Percentiles rank a stretch among this genome's conserved stretches.
phyloP scores from a whole-genome alignment of 2,888 invertebrate species.

The Penaeus monodon region DNA sequence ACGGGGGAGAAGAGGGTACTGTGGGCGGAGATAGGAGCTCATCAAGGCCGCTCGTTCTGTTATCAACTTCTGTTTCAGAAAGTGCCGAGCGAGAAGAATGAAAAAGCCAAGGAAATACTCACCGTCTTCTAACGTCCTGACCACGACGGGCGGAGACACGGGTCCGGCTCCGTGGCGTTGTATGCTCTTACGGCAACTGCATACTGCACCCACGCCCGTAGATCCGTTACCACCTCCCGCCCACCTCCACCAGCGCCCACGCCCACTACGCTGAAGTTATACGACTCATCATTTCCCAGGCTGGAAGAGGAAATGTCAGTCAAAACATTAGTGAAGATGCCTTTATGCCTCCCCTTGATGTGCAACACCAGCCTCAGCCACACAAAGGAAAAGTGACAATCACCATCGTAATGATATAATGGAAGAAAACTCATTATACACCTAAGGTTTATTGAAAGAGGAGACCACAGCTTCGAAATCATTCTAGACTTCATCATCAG shows the following conservation, averaged over 20 bases:
- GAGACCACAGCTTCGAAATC: too few species aligned
- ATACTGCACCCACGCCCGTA: conserved; percentile 52
- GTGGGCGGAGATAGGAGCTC: conserved; percentile 63
- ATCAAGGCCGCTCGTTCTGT: too few species aligned
- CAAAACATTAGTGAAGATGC: too few species aligned
- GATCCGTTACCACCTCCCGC: conserved; percentile 35
- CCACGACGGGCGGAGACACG: conserved; percentile 35
- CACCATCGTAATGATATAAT: too few species aligned
- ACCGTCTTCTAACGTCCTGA: conserved; percentile 49
- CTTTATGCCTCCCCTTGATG: too few species aligned
- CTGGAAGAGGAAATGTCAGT: background rate
- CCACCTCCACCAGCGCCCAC: conserved; percentile 84
- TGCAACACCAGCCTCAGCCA: too few species aligned
- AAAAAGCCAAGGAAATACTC: background rate
- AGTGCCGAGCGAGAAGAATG: too few species aligned
- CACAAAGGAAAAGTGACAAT: too few species aligned
- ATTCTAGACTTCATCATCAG: too few species aligned
- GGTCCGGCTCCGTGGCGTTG: conserved; percentile 48
- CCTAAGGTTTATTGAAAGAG: too few species aligned
- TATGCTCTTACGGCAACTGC: conserved; percentile 44
- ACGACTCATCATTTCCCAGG: conserved; percentile 25
- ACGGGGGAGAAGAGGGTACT: conserved; percentile 85
- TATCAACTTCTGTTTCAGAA: too few species aligned
- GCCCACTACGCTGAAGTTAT: conserved; percentile 77
- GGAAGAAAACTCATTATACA: too few species aligned